A percentile compares a stretch with the other conserved stretches of the same genome.
Conservation (phyloP, 2,113 vertebrate genomes). For the Caloenas nicobarica region DNA sequence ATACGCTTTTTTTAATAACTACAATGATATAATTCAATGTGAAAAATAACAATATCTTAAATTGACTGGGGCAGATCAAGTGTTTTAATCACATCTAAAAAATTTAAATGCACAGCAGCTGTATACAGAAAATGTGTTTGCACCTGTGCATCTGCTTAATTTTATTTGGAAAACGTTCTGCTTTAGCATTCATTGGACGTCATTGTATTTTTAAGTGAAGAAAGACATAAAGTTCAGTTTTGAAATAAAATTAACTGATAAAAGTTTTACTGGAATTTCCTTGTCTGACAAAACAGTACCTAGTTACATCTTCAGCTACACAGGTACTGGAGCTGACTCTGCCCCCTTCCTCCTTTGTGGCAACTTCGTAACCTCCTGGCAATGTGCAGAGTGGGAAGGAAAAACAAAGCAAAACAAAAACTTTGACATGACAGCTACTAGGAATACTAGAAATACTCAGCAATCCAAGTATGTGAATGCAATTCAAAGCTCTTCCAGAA, state of each 20-base stretch:
- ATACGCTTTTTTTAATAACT: neutral
- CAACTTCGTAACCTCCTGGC: neutral
- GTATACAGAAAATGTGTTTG: neutral
- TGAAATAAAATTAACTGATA: neutral
- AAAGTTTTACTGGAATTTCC: neutral
- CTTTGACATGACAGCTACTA: neutral
- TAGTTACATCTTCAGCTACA: neutral
- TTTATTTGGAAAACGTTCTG: neutral
- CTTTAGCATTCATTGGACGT: neutral
- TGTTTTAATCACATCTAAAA: neutral
- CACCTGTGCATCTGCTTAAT: neutral
- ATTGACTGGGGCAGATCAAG: neutral
- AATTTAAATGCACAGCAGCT: neutral
- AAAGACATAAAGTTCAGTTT: constrained; percentile 4
- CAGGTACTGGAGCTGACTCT: neutral
- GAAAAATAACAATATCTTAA: neutral
- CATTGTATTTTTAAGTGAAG: neutral
- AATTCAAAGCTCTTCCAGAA: neutral
- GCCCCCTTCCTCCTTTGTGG: neutral
- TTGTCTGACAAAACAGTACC: neutral
- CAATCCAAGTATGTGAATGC: neutral
- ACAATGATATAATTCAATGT: neutral
- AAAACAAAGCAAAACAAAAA: neutral
- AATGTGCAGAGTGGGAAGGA: neutral
- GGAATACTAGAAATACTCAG: neutral